Conservation (phyloP, 2,888 invertebrate genomes). For the Charanyca ferruginea region DNA sequence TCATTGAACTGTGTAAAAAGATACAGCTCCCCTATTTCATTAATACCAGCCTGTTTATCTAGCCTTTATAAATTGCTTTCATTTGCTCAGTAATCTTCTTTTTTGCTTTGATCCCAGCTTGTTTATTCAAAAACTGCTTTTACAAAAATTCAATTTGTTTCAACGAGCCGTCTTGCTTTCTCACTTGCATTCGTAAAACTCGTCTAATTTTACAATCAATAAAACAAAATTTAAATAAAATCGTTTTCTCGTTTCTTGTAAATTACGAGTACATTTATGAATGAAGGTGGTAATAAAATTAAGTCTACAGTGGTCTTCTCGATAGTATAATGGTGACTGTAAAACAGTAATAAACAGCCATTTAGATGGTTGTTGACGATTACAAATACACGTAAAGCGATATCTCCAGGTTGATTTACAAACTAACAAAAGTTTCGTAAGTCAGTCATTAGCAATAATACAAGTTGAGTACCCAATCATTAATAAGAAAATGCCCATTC, state of each 20-base stretch:
- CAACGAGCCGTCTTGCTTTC: constrained; percentile 10
- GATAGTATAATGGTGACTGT: constrained; percentile 43
- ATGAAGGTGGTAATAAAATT: constrained; percentile 32
- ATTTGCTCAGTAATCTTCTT: constrained; percentile 74
- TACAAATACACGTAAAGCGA: constrained; percentile 30
- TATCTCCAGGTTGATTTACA: constrained; percentile 46
- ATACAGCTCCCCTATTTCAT: constrained; percentile 82
- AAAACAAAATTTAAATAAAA: constrained; percentile 45
- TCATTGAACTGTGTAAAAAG: constrained; percentile 83
- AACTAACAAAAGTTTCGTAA: constrained; percentile 33
- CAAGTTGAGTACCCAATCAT: constrained; percentile 13
- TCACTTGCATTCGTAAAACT: constrained; percentile 36
- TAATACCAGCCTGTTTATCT: constrained; percentile 73
- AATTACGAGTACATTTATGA: constrained; percentile 49
- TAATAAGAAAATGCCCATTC: constrained; percentile 1
- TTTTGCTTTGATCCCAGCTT: constrained; percentile 74
- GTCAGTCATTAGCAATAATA: constrained; percentile 29
- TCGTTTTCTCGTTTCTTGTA: constrained; percentile 30
- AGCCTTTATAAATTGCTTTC: constrained; percentile 78
- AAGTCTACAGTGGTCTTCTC: constrained; percentile 32
- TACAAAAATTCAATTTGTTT: constrained; percentile 56
- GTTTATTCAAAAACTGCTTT: constrained; percentile 52
- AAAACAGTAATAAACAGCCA: constrained; percentile 54
- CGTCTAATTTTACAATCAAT: constrained; percentile 53
- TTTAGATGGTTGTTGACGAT: constrained; percentile 49